Conservation (phyloP, 2,888 invertebrate genomes). For the Stenoptilia bipunctidactyla region DNA sequence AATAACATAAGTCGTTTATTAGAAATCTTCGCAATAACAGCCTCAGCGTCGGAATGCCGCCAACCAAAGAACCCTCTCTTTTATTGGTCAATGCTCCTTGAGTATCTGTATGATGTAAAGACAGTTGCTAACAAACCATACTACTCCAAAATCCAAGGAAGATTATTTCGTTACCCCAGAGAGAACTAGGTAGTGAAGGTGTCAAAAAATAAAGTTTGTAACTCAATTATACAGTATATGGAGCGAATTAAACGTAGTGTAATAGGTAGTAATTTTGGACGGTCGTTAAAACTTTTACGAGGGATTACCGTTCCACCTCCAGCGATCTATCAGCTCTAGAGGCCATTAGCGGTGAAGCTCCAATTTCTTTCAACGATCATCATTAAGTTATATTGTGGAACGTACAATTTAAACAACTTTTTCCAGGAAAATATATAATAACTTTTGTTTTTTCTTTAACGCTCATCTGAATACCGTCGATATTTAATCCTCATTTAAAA, state of each 20-base stretch:
- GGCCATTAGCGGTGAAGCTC: constrained; percentile 30
- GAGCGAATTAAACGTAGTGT: constrained; percentile 24
- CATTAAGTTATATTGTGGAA: constrained; percentile 4
- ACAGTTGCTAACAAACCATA: too few relatives aligned
- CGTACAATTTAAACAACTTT: not conserved
- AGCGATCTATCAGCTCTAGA: constrained; percentile 31
- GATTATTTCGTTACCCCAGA: too few relatives aligned
- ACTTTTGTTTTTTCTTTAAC: too few relatives aligned
- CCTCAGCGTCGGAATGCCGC: too few relatives aligned
- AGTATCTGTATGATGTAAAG: too few relatives aligned
- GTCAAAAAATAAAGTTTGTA: constrained; percentile 3
- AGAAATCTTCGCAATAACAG: too few relatives aligned
- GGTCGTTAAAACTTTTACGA: constrained; percentile 44
- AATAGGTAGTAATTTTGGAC: constrained; percentile 33
- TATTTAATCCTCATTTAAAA: too few relatives aligned
- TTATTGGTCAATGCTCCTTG: too few relatives aligned
- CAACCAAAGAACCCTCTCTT: too few relatives aligned
- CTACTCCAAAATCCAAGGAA: too few relatives aligned
- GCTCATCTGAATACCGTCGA: too few relatives aligned
- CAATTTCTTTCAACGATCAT: constrained; percentile 24
- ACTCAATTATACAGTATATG: constrained; percentile 23
- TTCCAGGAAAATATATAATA: not conserved
- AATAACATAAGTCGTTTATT: too few relatives aligned
- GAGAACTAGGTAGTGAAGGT: not conserved
- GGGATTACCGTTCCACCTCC: constrained; percentile 27